phyloP scores from a whole-genome alignment of 1,140 invertebrate species.

The Trichonephila clavipes region DNA sequence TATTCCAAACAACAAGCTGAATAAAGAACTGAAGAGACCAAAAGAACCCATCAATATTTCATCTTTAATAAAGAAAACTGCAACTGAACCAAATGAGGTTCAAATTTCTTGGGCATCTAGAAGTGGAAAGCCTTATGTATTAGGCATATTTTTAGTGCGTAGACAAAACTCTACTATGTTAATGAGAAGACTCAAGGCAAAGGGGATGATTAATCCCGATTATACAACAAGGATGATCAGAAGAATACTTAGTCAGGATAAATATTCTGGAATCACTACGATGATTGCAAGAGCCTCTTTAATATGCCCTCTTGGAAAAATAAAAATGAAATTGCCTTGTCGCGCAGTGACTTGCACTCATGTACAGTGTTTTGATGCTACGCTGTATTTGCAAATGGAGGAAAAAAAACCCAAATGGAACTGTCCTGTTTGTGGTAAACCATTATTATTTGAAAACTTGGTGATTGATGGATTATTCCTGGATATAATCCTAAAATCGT shows the following conservation, averaged over 20 bases:
- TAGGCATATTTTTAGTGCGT: constrained; percentile 92
- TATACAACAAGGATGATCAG: constrained; percentile 84
- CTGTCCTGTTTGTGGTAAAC: constrained; percentile 97
- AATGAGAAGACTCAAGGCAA: constrained; percentile 90
- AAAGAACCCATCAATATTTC: constrained; percentile 98
- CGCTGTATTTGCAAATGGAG: constrained; percentile 97
- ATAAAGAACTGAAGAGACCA: constrained; percentile 96
- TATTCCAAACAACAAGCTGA: constrained; percentile 98
- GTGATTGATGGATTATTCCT: constrained; percentile 88
- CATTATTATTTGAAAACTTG: constrained; percentile 92
- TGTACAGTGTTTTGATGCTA: constrained; percentile 98
- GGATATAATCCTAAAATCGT: constrained; percentile 77
- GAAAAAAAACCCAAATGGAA: constrained; percentile 98
- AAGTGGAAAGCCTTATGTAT: constrained; percentile 89
- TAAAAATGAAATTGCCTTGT: constrained; percentile 95
- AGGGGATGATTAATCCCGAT: constrained; percentile 82
- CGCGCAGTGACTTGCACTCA: constrained; percentile 97
- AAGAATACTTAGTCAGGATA: constrained; percentile 94
- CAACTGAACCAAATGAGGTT: constrained; percentile 91
- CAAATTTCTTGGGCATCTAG: no score
- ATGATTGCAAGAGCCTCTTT: constrained; percentile 95
- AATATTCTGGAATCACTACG: constrained; percentile 96
- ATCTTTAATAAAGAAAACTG: constrained; percentile 92
- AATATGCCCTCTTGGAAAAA: constrained; percentile 92
- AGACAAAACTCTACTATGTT: constrained; percentile 88